Evolutionary conservation across 2,113 vertebrate genomes (phyloP), one percentile per base, ranked within the genome.

Genomic region (Hydropotes inermis): DNA sequence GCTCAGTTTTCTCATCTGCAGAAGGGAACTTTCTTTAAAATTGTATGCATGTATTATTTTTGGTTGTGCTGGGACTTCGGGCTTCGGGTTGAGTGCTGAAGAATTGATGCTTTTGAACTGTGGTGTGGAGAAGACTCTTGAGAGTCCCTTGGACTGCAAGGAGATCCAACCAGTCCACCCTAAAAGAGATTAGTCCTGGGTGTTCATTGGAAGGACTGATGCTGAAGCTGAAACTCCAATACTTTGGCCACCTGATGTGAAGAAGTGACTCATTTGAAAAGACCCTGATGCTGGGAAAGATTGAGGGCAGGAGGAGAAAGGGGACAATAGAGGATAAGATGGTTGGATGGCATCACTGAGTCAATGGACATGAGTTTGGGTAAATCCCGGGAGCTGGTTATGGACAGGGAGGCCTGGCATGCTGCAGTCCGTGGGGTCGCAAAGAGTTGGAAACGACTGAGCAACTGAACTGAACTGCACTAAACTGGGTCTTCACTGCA

Each of bases 331-430:
- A 70, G 5, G n/a, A 23, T 36, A 19, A 70, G 67, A 70, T 36
- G 19, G 19, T 23, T 36, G 67, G n/a, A 23, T 36, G n/a, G n/a
- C n/a, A 70, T 23, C 19, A 21, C 17, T 0, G 4, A 36, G 17
- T 67, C 17, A 11, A 21, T 36, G 64, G 64, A 67, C 64, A 2
- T 67, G 64, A 67, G 64, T 67, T 67, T 67, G 17, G 33, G 61
- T n/a, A 1, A 70, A 36, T 2, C 33, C 64, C 2, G 0, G 17
- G n/a, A 70, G 9, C 1, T 70, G 64, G n/a, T 36, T 17, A 36
- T 21, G n/a, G 64, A 70, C 64, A 70, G 64, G 64, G 64, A 36
- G 19, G 64, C n/a, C n/a, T 21, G 64, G 33, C 1, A 1, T 36
- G 64, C 33, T 70, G 64, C n/a, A 70, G 64, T 70, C n/a, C n/a